Percentiles rank a stretch among this genome's conserved stretches.
phyloP scores from a whole-genome alignment of 1,140 invertebrate species.

The Sycophaga agraensis region DNA sequence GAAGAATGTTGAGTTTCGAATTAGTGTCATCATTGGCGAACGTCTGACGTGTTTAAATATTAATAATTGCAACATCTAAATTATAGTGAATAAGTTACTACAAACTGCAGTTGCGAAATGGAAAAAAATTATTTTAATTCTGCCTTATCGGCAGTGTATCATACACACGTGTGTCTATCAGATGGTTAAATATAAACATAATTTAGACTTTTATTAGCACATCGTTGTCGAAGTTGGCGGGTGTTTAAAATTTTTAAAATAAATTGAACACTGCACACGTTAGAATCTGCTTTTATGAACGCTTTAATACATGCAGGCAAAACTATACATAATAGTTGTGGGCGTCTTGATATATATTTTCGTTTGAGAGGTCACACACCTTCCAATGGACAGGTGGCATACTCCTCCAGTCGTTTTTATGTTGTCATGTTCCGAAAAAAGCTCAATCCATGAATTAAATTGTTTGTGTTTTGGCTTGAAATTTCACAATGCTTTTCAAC shows the following conservation, averaged over 20 bases:
- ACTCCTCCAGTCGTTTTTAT: not conserved
- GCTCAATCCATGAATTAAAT: not conserved
- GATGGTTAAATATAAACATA: slow-evolving; percentile 3
- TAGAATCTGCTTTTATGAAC: too few relatives aligned
- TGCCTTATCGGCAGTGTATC: slow-evolving; percentile 1
- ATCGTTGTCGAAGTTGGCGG: not conserved
- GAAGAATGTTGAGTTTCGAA: not conserved
- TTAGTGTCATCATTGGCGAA: slow-evolving; percentile 15
- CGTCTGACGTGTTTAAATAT: too few relatives aligned
- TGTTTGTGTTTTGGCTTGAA: slow-evolving; percentile 1
- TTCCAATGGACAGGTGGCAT: not conserved
- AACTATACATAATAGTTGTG: slow-evolving; percentile 11
- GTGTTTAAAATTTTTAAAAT: not conserved
- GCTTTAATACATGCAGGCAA: too few relatives aligned
- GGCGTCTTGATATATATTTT: not conserved
- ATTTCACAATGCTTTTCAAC: not conserved
- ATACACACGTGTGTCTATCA: slow-evolving; percentile 10
- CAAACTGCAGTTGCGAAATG: too few relatives aligned
- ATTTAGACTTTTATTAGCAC: not conserved
- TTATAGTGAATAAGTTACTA: too few relatives aligned
- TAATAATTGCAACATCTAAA: too few relatives aligned
- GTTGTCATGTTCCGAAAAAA: not conserved
- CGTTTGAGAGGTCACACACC: slow-evolving; percentile 3
- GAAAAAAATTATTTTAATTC: too few relatives aligned
- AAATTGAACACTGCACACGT: too few relatives aligned